A percentile compares a stretch with the other conserved stretches of the same genome.
Conservation (phyloP, 2,113 vertebrate species). For the Andinoacara biseriatus region DNA sequence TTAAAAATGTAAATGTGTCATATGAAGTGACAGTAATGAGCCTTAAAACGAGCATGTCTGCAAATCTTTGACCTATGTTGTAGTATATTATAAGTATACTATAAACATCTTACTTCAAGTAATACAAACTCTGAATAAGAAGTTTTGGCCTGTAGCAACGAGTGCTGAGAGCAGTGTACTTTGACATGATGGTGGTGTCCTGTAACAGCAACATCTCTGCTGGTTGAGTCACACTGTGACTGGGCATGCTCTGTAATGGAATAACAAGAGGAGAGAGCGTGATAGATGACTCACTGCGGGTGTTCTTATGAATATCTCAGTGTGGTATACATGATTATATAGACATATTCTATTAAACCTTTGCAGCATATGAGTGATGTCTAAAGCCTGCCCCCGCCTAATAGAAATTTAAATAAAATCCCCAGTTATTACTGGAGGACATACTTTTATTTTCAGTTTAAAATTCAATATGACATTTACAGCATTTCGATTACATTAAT, state of each 20-base stretch:
- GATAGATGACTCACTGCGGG: slow-evolving; percentile 64
- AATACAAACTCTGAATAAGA: neutral
- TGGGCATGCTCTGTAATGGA: slow-evolving; percentile 51
- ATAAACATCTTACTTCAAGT: neutral
- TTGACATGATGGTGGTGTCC: slow-evolving; percentile 21
- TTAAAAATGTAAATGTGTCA: neutral
- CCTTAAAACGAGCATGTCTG: neutral
- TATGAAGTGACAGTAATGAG: neutral
- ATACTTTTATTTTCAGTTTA: slow-evolving; percentile 1
- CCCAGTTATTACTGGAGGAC: neutral
- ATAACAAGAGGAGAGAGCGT: slow-evolving; percentile 22
- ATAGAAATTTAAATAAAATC: neutral
- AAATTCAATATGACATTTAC: slow-evolving; percentile 14
- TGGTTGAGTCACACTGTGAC: slow-evolving; percentile 59
- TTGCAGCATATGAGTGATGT: slow-evolving; percentile 12
- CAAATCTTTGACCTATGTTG: neutral
- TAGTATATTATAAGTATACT: neutral
- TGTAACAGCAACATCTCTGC: slow-evolving; percentile 16
- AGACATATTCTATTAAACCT: slow-evolving; percentile 25
- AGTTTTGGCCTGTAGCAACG: neutral
- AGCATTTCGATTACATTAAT: neutral
- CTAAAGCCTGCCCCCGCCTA: neutral
- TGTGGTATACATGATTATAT: slow-evolving; percentile 55
- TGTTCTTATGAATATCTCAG: slow-evolving; percentile 65
- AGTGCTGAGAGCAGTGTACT: neutral